Evolutionary conservation across 2,888 invertebrate genomes (phyloP).

Genomic region (Coelinius sp.): DNA sequence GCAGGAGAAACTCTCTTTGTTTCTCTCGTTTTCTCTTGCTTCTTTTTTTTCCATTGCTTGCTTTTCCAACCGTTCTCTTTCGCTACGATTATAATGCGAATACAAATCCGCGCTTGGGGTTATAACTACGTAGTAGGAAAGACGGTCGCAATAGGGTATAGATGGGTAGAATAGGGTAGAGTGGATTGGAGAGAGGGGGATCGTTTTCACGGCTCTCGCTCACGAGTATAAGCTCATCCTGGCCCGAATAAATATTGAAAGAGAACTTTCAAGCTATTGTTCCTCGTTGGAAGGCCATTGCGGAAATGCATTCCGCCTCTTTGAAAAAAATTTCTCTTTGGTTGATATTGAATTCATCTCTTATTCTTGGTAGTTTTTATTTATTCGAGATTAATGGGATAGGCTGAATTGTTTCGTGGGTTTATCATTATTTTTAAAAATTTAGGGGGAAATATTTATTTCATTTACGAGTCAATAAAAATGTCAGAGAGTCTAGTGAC

Average conservation of each 20-base stretch:
- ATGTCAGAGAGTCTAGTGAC: too few species aligned
- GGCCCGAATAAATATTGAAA: conserved; percentile 37
- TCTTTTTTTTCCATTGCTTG: not conserved
- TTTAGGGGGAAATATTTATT: too few species aligned
- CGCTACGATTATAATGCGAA: conserved; percentile 28
- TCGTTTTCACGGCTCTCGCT: conserved; percentile 31
- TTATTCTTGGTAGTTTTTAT: too few species aligned
- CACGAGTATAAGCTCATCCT: conserved; percentile 20
- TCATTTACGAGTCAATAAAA: conserved; percentile 21
- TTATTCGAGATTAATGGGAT: conserved; percentile 2
- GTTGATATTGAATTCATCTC: not conserved
- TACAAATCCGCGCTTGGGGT: conserved; percentile 28
- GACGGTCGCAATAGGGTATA: conserved; percentile 21
- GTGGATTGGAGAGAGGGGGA: not conserved
- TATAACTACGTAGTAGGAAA: conserved; percentile 26
- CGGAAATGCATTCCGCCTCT: conserved; percentile 33
- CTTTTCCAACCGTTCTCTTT: conserved; percentile 8
- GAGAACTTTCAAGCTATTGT: conserved; percentile 32
- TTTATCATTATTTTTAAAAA: too few species aligned
- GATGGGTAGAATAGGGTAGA: not conserved
- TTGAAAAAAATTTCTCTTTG: conserved; percentile 3
- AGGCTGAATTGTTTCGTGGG: too few species aligned
- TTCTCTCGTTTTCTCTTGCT: not conserved
- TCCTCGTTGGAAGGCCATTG: conserved; percentile 22
- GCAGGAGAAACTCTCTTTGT: too few species aligned